These are phyloP conservation scores for Actinia equina DNA, from an alignment of 64 coral and sea anemone species.

Conservation along the genomic window DNA sequence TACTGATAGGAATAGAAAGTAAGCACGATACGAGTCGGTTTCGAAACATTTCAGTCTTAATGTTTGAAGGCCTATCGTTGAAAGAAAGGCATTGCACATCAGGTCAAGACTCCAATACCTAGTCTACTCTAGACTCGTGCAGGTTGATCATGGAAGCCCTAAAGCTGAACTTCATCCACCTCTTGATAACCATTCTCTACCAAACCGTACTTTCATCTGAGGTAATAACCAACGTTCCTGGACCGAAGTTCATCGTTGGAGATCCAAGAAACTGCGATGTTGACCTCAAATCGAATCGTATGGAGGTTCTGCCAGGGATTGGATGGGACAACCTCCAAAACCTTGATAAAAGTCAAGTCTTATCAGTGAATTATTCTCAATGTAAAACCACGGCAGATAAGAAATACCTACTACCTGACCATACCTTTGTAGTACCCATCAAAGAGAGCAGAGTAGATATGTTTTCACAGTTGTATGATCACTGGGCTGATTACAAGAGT, in stretches of 20 bases:
- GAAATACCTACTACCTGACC: slow-evolving; percentile 66
- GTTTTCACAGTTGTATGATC: slow-evolving; percentile 62
- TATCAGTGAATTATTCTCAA: slow-evolving; percentile 49
- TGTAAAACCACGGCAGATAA: slow-evolving; percentile 71
- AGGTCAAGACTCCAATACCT: too few relatives aligned
- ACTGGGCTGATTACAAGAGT: slow-evolving; percentile 58
- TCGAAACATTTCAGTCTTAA: not conserved
- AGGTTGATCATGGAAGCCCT: not conserved
- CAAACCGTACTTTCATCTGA: not conserved
- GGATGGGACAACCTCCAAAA: slow-evolving; percentile 83
- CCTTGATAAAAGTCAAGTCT: slow-evolving; percentile 55
- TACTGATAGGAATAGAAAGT: not conserved
- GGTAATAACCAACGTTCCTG: not conserved
- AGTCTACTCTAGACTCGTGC: too few relatives aligned
- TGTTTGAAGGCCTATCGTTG: not conserved
- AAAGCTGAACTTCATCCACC: not conserved
- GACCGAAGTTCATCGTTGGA: not conserved
- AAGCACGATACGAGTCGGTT: not conserved
- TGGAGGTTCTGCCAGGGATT: slow-evolving; percentile 53
- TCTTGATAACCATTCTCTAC: not conserved
- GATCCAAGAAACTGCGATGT: slow-evolving; percentile 28
- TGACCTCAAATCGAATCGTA: not conserved
- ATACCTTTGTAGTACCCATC: slow-evolving; percentile 51
- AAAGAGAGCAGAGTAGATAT: slow-evolving; percentile 64
- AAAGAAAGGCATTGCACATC: not conserved